phyloP scores from a whole-genome alignment of 2,113 vertebrate species.

The Xiphophorus maculatus region DNA sequence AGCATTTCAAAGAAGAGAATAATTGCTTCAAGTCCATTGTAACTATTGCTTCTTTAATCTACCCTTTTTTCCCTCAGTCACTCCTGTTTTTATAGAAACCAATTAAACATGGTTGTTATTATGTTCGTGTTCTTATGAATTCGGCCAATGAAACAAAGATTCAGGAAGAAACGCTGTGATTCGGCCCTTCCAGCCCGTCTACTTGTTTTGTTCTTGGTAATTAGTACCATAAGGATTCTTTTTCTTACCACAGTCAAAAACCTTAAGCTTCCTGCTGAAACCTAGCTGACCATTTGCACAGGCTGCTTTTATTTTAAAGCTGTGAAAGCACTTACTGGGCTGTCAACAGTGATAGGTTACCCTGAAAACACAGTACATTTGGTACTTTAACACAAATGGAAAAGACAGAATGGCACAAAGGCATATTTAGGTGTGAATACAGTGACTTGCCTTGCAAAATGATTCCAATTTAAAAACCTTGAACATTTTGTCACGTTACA shows the following conservation, averaged over 20 bases:
- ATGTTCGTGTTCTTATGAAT: conserved; percentile 45
- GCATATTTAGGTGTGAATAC: background rate
- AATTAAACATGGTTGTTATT: conserved; percentile 54
- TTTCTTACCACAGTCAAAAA: conserved; percentile 23
- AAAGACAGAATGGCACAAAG: conserved; percentile 1
- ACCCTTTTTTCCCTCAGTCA: conserved; percentile 12
- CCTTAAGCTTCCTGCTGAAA: conserved; percentile 19
- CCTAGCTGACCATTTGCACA: conserved; percentile 35
- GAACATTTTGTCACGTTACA: background rate
- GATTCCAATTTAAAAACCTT: background rate
- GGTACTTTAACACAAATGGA: background rate
- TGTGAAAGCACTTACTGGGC: conserved; percentile 15
- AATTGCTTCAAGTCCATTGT: conserved; percentile 66
- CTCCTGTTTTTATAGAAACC: conserved; percentile 45
- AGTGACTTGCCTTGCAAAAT: background rate
- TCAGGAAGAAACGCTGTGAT: conserved; percentile 36
- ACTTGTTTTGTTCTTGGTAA: conserved; percentile 44
- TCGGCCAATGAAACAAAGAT: conserved; percentile 35
- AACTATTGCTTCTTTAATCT: conserved; percentile 66
- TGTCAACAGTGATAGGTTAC: conserved; percentile 30
- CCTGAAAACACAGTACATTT: conserved; percentile 19
- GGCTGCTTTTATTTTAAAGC: conserved; percentile 35
- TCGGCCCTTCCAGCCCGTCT: conserved; percentile 34
- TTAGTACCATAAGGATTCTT: conserved; percentile 27
- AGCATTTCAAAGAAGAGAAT: conserved; percentile 58